phyloP scores from a whole-genome alignment of 2,113 vertebrate genomes.

The Carlito syrichta region DNA sequence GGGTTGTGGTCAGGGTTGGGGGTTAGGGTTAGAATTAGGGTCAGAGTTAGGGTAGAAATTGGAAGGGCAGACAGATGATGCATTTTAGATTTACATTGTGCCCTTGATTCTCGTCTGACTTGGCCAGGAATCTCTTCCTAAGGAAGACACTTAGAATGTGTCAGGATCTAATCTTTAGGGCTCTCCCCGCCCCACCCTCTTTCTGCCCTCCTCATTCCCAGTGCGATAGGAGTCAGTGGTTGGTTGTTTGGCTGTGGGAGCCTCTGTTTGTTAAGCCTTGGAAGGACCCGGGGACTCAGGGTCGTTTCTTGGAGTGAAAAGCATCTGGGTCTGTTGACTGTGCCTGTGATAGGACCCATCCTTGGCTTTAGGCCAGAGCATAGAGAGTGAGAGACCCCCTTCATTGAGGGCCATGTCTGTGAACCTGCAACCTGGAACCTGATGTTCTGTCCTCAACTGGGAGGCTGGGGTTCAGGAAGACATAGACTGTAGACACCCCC shows the following conservation, averaged over 20 bases:
- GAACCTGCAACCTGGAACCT: not conserved
- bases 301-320: not conserved
- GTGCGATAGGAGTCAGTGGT: no score
- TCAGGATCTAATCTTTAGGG: no score
- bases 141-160: not conserved
- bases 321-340: not conserved
- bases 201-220: not conserved
- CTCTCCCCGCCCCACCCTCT: no score
- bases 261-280: not conserved
- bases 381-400: not conserved
- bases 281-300: not conserved
- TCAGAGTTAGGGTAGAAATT: no score
- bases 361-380: not conserved
- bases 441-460: not conserved
- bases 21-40: no score
- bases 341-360: not conserved
- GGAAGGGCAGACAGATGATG: not conserved
- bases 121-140: not conserved
- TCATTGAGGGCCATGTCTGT: not conserved
- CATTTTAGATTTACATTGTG: not conserved
- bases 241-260: not conserved
- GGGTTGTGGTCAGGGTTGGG: no score
- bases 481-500: accelerated
- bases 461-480: not conserved
- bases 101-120: not conserved